Evolutionary conservation across 2,113 vertebrate species (phyloP).

Genomic region (Turdus rufiventris): DNA sequence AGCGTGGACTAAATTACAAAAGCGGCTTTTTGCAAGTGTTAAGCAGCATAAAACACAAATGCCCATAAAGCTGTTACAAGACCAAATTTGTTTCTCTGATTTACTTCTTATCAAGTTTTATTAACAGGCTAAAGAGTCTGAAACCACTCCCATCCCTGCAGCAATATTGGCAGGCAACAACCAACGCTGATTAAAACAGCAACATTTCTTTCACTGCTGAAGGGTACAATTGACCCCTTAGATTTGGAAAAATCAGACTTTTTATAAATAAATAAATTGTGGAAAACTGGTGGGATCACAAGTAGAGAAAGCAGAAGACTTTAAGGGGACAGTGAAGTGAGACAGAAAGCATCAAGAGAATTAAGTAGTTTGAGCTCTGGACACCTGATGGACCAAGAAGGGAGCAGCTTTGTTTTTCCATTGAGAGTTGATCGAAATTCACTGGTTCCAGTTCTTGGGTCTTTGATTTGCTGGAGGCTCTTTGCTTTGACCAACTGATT

Average conservation of each 20-base stretch:
- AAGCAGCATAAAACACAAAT: not conserved
- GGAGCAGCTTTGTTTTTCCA: not conserved
- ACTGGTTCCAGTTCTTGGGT: not conserved
- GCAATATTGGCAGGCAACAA: not conserved
- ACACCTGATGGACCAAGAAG: not conserved
- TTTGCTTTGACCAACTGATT: not conserved
- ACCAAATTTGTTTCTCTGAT: not conserved
- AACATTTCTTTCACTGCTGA: not conserved
- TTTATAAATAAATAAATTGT: not conserved
- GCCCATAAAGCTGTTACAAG: not conserved
- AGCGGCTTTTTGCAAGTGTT: not conserved
- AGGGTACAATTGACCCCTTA: not conserved
- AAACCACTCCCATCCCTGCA: not conserved
- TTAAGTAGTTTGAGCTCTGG: not conserved
- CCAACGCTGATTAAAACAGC: not conserved
- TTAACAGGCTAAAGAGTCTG: not conserved
- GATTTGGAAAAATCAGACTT: not conserved
- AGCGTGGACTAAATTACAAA: not conserved
- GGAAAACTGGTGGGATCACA: not conserved
- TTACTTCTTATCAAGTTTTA: not conserved
- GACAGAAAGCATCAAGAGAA: not conserved
- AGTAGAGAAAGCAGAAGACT: not conserved
- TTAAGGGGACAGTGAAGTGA: not conserved
- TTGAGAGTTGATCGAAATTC: not conserved
- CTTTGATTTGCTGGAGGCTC: slow-evolving; percentile 13